Base-by-base conservation (phyloP, 2,797 vertebrate species). In the Poeciliopsis gracilis region DNA sequence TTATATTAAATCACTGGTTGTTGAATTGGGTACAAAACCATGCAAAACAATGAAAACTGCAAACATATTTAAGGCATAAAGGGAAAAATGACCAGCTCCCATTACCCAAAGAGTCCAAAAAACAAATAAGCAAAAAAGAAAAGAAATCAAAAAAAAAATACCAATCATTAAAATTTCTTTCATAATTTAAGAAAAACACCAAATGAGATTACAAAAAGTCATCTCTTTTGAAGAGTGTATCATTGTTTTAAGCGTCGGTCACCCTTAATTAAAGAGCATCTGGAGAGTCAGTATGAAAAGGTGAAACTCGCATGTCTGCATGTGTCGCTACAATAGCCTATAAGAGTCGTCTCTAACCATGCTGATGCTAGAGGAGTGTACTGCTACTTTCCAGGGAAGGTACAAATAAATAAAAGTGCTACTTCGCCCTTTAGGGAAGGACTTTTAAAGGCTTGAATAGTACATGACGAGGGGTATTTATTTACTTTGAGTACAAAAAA, bases 321-420 rank as follows among this genome's bases (percentile, higher is more conserved):
- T 78, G 78, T 73, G 79, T 61, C 73, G 77, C 43, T 72, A 61
- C 77, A 72, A 69, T 28, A 79, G 75, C 77, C 77, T 28, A 43
- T 73, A 77, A 30, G 72, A 76, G 66, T 81, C n/a, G 28, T 75
- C 86, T 84, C 88, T 72, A 2, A 77, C 18, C 49, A 73, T 87
- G 75, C 82, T 75, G 84, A 87, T 75, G 71, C 85, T 77, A 47
- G 47, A 63, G 84, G 67, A 82, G 81, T 55, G 63, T 81, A 76
- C 84, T 89, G 86, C 88, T 93, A 93, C 90, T 91, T 85, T 87
- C 67, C 76, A 77, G 79, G 86, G 79, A 86, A 76, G 84, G 77
- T 89, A 89, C 47, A 87, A 91, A 93, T 90, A 90, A 94, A 93
- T 91, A 92, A 94, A 94, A 94, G 93, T 95, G 94, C 93, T 94